Evolutionary conservation across 2,797 vertebrate genomes (phyloP).

Genomic region (Tragopan temminckii): DNA sequence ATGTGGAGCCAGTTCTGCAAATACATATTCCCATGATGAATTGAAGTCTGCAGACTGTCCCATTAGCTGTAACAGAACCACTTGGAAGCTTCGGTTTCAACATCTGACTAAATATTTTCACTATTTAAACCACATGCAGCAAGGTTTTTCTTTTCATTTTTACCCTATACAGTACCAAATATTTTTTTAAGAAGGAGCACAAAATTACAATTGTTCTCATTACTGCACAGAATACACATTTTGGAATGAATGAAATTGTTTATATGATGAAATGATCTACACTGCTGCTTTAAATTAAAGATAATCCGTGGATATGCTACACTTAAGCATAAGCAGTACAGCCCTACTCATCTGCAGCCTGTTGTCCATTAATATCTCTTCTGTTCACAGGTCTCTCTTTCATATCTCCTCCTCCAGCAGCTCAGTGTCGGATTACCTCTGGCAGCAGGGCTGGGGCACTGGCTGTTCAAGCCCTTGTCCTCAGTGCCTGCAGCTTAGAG

Average conservation of each 20-base stretch:
- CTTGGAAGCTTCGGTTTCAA: background rate
- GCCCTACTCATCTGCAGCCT: background rate
- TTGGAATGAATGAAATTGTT: background rate
- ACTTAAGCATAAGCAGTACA: background rate
- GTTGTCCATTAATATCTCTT: background rate
- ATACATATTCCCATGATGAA: background rate
- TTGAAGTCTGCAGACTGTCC: background rate
- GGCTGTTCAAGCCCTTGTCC: background rate
- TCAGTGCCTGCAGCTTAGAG: background rate
- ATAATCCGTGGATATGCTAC: background rate
- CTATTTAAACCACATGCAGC: background rate
- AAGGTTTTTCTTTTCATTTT: background rate
- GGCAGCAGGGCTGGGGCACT: background rate
- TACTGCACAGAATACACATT: background rate
- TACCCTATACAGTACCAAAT: background rate
- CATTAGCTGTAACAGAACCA: background rate
- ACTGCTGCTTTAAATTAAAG: background rate
- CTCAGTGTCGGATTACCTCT: background rate
- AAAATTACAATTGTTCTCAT: background rate
- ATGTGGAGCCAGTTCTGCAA: background rate
- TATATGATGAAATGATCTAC: background rate
- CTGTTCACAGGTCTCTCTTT: background rate
- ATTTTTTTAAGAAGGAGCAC: background rate
- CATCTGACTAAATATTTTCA: background rate
- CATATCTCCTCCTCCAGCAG: background rate